phyloP scores from a whole-genome alignment of 2,113 vertebrate genomes.

The Oreocharis arfaki region DNA sequence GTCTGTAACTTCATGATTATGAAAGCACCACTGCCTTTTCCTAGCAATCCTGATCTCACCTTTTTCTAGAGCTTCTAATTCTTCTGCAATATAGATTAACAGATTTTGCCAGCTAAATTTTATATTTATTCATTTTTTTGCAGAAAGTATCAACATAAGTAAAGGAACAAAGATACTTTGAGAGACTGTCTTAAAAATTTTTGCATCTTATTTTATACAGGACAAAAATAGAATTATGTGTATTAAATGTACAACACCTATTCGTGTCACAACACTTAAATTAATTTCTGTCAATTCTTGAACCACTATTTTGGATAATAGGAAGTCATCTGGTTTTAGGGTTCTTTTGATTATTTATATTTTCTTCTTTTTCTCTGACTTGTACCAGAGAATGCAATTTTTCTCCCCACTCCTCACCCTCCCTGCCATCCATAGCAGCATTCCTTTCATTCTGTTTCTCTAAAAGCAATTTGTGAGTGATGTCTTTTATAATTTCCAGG shows the following conservation, averaged over 20 bases:
- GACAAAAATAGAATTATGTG: background rate
- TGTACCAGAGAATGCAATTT: background rate
- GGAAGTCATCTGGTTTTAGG: background rate
- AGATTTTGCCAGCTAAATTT: background rate
- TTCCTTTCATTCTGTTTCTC: background rate
- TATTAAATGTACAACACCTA: background rate
- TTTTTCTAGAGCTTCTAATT: background rate
- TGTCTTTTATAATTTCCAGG: background rate
- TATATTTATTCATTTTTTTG: background rate
- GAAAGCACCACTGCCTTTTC: background rate
- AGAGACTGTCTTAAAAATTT: background rate
- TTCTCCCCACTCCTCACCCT: accelerated
- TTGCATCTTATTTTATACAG: background rate
- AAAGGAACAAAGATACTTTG: background rate
- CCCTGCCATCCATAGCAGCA: background rate
- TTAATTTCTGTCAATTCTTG: background rate
- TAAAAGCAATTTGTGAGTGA: background rate
- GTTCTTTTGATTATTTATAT: background rate
- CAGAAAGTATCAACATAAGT: background rate
- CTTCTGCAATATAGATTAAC: background rate
- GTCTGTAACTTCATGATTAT: background rate
- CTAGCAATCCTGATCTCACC: background rate
- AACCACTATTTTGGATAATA: background rate
- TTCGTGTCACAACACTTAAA: background rate
- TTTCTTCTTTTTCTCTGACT: background rate